Percentiles rank a stretch among this genome's conserved stretches.
Conservation (phyloP, 2,797 vertebrate genomes). For the Oreochromis mossambicus region DNA sequence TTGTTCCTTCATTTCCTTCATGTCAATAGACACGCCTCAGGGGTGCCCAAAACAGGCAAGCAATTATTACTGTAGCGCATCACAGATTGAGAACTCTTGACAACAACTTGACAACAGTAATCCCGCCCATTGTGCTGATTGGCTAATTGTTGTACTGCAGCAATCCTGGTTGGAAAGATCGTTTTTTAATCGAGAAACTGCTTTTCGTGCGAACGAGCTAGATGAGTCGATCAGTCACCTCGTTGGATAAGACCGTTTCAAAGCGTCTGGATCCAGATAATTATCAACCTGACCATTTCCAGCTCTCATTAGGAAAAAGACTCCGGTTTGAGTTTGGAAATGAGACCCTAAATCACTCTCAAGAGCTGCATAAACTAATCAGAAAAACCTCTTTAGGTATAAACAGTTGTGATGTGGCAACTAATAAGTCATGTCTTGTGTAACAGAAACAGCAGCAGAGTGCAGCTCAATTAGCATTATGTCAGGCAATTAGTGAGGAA, state of each 20-base stretch:
- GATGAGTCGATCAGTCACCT: neutral
- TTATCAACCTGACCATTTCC: neutral
- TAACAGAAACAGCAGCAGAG: neutral
- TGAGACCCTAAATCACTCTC: neutral
- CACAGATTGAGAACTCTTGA: neutral
- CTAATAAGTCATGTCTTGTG: neutral
- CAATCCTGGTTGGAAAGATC: neutral
- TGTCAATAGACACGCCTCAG: neutral
- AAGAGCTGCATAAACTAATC: neutral
- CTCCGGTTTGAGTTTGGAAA: neutral
- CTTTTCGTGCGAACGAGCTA: neutral
- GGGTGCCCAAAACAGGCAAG: neutral
- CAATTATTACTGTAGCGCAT: neutral
- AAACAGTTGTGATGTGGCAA: neutral
- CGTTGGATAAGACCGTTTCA: neutral
- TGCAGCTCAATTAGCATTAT: constrained; percentile 2
- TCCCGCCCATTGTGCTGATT: neutral
- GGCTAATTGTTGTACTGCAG: neutral
- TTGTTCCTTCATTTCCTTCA: neutral
- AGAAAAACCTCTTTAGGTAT: neutral
- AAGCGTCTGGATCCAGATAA: neutral
- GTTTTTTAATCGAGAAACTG: neutral
- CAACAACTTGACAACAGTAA: neutral
- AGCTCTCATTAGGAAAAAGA: neutral
- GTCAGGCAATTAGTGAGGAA: constrained; percentile 3